phyloP scores from a whole-genome alignment of 2,113 vertebrate species.

The Stigmatopora argus region DNA sequence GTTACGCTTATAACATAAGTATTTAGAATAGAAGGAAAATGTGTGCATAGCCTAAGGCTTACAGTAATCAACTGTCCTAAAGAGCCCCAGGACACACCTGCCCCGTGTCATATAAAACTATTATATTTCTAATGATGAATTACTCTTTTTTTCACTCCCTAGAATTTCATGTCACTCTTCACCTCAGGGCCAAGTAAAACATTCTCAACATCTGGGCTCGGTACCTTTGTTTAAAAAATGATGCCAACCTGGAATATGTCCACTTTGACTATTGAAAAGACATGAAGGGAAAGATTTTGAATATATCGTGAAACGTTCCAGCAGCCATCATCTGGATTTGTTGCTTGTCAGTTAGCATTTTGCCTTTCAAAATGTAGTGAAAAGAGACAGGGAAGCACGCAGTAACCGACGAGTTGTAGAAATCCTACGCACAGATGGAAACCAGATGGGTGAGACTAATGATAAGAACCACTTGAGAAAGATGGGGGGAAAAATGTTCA shows the following conservation, averaged over 20 bases:
- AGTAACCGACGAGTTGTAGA: background rate
- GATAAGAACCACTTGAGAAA: conserved; percentile 43
- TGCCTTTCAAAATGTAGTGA: conserved; percentile 1
- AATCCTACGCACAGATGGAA: conserved; percentile 36
- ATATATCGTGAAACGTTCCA: background rate
- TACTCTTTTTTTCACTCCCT: conserved; percentile 9
- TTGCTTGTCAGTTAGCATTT: background rate
- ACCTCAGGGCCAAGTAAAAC: conserved; percentile 29
- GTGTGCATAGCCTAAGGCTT: background rate
- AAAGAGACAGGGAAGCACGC: background rate
- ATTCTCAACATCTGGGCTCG: conserved; percentile 33
- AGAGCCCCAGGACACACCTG: background rate
- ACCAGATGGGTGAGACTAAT: conserved; percentile 51
- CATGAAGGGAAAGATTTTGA: background rate
- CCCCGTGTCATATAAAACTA: background rate
- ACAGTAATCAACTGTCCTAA: background rate
- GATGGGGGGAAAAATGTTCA: background rate
- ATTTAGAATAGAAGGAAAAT: too few species aligned
- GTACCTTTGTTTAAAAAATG: background rate
- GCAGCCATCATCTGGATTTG: conserved; percentile 1
- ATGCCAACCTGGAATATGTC: background rate
- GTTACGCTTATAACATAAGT: too few species aligned
- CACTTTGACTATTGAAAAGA: background rate
- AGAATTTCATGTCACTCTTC: conserved; percentile 2
- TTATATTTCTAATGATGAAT: conserved; percentile 12